Evolutionary conservation across 2,113 vertebrate species (phyloP), one percentile per base, ranked within the genome.

Genomic region (Leiothrix lutea): DNA sequence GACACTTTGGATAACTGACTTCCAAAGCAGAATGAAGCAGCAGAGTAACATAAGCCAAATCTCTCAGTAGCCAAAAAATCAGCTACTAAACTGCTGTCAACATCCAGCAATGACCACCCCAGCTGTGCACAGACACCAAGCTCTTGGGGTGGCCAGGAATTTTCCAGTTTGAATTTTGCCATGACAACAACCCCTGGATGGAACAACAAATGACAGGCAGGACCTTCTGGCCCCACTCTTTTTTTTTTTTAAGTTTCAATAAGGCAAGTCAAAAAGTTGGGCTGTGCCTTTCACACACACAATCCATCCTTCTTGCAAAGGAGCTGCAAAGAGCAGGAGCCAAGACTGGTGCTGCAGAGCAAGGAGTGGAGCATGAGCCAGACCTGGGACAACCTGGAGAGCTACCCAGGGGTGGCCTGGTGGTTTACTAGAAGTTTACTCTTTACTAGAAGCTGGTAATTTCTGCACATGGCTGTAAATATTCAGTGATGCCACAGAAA

Each of bases 151-250:
- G 58, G 12, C 66, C 80, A 40, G 38, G 60, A 28, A 64, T 2
- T 42, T 5, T 35, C 11, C 74, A 20, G 29, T 66, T 66, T 36
- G 42, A 42, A 14, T 94, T 75, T 60, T 42, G 57, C 90, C 75
- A 80, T 21, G 29, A 21, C 0, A 0, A 67, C 67, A 36, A 20
- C 10, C 25, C 56, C 66, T 3, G 20, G 3, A 16, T 14, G 9
- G 33, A 88, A 36, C n/a, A 74, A 8, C 22, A 54, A 22, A 45
- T 8, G 33, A 9, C 57, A 91, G 47, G 11, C 33, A 31, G 38
- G 22, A 15, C 57, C 67, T 50, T 20, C 36, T 48, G 31, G 53
- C 40, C 45, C 13, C 20, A 9, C n/a, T 40, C 31, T 8, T 14
- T 25, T 25, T 4, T 24, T 35, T 24, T 35, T n/a, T n/a, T 24